Evolutionary conservation across 2,113 vertebrate species (phyloP).

Genomic region (Rhegmatorhina hoffmannsi): DNA sequence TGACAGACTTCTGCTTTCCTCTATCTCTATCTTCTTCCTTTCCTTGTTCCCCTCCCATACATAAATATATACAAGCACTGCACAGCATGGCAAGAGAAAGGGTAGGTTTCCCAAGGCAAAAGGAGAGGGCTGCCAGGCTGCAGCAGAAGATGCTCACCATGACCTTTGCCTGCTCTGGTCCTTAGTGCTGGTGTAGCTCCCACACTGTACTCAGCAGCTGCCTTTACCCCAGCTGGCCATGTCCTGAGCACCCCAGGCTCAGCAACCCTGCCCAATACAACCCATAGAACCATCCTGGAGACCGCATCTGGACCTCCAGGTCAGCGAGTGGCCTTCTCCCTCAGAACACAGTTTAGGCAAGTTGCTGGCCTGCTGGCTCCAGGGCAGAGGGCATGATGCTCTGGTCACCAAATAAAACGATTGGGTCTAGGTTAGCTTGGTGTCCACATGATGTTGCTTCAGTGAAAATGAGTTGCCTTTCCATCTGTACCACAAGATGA

Average conservation of each 20-base stretch:
- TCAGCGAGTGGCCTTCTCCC: rapidly evolving
- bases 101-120: not conserved
- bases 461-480: not conserved
- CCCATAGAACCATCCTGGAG: not conserved
- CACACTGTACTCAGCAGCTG: rapidly evolving
- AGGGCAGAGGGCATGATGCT: not conserved
- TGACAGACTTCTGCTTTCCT: not conserved
- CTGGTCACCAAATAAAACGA: not conserved
- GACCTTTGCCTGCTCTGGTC: not conserved
- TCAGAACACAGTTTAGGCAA: not conserved
- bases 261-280: rapidly evolving
- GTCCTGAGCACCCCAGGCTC: not conserved
- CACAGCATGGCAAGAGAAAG: not conserved
- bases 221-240: rapidly evolving
- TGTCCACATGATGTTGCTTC: not conserved
- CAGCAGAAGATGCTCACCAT: not conserved
- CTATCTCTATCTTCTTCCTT: not conserved
- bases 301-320: rapidly evolving
- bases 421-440: not conserved
- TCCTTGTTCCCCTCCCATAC: not conserved
- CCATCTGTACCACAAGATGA: not conserved
- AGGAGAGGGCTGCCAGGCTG: not conserved
- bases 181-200: rapidly evolving
- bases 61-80: rapidly evolving
- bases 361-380: not conserved